These are phyloP conservation scores for Phylloscopus whistleri DNA, from an alignment of 2,113 vertebrate species.

Conservation along the genomic window DNA sequence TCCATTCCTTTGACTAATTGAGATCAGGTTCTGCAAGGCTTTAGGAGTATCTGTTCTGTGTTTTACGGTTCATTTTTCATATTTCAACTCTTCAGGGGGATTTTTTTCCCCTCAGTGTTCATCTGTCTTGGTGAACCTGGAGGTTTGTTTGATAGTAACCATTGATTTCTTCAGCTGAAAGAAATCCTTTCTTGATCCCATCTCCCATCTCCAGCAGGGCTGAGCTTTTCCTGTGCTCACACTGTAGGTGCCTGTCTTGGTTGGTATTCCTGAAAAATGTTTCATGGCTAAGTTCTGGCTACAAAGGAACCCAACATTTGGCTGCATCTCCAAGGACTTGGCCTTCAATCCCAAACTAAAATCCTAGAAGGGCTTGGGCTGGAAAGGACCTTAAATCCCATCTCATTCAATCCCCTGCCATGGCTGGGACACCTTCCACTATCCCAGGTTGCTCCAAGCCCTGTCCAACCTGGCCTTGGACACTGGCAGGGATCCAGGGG, in stretches of 20 bases:
- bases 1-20: not conserved
- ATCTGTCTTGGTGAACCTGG: not conserved
- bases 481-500: too few species aligned
- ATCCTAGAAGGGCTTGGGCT: not conserved
- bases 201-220: not conserved
- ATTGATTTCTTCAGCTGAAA: not conserved
- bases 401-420: rapidly evolving
- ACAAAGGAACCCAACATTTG: not conserved
- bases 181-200: not conserved
- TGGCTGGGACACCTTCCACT: not conserved
- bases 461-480: rapidly evolving
- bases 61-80: not conserved
- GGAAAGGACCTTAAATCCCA: not conserved
- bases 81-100: not conserved
- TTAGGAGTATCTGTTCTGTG: not conserved
- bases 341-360: not conserved
- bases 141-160: not conserved
- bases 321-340: not conserved
- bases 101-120: not conserved
- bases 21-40: not conserved
- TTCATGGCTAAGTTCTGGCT: not conserved
- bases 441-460: not conserved
- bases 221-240: not conserved
- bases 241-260: not conserved
- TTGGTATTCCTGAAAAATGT: not conserved